These are phyloP conservation scores for Polymixis flavicincta DNA, from an alignment of 2,888 invertebrate genomes.

Conservation along the genomic window DNA sequence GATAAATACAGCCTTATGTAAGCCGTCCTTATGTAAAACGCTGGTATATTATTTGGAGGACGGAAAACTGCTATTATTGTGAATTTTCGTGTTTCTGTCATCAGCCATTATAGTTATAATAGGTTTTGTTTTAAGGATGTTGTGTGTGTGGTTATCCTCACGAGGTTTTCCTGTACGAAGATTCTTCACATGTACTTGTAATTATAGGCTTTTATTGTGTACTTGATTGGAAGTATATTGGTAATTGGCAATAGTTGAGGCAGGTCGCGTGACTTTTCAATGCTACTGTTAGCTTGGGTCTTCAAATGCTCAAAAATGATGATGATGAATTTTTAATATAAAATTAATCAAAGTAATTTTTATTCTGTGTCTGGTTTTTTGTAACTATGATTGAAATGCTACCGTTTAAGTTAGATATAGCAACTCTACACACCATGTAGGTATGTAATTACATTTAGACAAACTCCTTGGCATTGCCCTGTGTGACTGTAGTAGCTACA, in stretches of 20 bases:
- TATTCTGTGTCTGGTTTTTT: neutral
- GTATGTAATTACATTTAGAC: neutral
- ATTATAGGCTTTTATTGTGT: slow-evolving; percentile 18
- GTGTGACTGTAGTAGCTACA: neutral
- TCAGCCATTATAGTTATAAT: slow-evolving; percentile 56
- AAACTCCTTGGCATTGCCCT: neutral
- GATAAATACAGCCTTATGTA: slow-evolving; percentile 77
- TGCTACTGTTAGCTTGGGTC: neutral
- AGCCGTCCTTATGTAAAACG: slow-evolving; percentile 82
- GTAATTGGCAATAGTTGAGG: slow-evolving; percentile 15
- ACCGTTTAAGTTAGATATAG: neutral
- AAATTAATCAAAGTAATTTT: no score
- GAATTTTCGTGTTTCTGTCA: slow-evolving; percentile 73
- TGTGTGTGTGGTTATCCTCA: slow-evolving; percentile 40
- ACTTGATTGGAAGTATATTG: slow-evolving; percentile 23
- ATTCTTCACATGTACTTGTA: slow-evolving; percentile 2
- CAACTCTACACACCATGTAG: no score
- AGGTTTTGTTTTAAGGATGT: slow-evolving; percentile 67
- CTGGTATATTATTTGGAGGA: slow-evolving; percentile 80
- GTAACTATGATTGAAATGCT: neutral
- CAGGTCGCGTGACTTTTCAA: slow-evolving; percentile 3
- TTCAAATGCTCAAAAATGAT: neutral
- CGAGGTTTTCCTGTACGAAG: slow-evolving; percentile 35
- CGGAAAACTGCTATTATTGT: slow-evolving; percentile 83
- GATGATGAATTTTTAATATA: no score